A percentile compares a stretch with the other conserved stretches of the same genome.
These are phyloP conservation scores for Ianthella basta DNA, from an alignment of 37 sponge, comb jelly and placozoan species.

Conservation along the genomic window DNA sequence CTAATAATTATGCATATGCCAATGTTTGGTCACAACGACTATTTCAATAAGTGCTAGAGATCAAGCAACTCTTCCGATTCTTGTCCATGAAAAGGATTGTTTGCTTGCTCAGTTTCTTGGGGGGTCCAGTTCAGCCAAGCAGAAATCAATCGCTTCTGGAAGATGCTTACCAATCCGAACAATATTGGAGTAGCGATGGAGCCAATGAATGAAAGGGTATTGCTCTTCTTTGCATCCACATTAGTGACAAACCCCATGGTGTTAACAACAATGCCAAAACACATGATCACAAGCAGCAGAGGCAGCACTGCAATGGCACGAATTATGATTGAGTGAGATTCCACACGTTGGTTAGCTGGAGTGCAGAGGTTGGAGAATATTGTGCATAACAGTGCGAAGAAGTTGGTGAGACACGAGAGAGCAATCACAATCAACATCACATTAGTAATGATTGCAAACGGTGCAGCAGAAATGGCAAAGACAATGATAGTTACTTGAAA, in stretches of 20 bases:
- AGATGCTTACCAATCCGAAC: background rate
- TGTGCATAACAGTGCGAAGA: background rate
- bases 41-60: too few species aligned
- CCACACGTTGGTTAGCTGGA: background rate
- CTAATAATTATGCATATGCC: too few species aligned
- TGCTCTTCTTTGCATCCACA: background rate
- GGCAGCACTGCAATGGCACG: background rate
- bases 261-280: background rate
- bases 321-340: background rate
- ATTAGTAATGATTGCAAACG: background rate
- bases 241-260: background rate
- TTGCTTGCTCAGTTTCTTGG: too few species aligned
- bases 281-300: background rate
- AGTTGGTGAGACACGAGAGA: background rate
- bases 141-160: background rate
- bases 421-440: background rate
- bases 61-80: too few species aligned
- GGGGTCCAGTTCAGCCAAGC: background rate
- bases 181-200: background rate
- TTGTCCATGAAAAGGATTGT: too few species aligned
- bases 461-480: background rate
- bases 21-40: too few species aligned
- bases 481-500: background rate
- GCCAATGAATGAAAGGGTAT: background rate
- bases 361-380: background rate